Conservation (phyloP, 53 echinoderm and acorn worm species). For the Luidia sarsii region DNA sequence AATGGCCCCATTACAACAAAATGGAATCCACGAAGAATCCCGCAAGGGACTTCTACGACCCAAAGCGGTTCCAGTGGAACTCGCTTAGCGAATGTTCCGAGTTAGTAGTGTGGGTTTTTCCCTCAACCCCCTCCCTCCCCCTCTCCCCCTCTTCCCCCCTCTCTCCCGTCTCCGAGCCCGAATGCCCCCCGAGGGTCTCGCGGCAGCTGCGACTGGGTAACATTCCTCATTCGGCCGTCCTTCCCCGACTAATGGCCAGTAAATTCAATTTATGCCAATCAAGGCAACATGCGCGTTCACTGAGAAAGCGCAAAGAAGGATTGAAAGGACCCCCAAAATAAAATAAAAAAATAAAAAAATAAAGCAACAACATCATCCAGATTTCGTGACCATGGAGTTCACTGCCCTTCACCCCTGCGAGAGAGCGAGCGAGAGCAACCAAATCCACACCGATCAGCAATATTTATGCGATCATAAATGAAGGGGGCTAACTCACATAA, state of each 20-base stretch:
- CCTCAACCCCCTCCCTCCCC: background rate
- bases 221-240: conserved; percentile 16
- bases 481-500: too few relatives aligned
- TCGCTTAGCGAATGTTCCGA: background rate
- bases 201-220: conserved; percentile 15
- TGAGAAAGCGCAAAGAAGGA: too few relatives aligned
- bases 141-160: background rate
- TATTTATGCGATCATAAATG: too few relatives aligned
- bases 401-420: conserved; percentile 7
- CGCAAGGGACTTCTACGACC: too few relatives aligned
- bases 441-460: too few relatives aligned
- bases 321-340: background rate
- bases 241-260: conserved; percentile 16
- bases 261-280: conserved; percentile 36
- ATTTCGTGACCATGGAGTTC: conserved; percentile 7
- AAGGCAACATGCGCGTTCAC: background rate
- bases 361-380: too few relatives aligned
- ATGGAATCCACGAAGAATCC: too few relatives aligned
- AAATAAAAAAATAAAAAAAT: too few relatives aligned
- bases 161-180: background rate
- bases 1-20: too few relatives aligned
- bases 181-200: background rate
- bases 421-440: too few relatives aligned
- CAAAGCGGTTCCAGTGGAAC: too few relatives aligned
- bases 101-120: background rate